Evolutionary conservation across 2,888 invertebrate species (phyloP).

Genomic region (Drosophila paranaensis): DNA sequence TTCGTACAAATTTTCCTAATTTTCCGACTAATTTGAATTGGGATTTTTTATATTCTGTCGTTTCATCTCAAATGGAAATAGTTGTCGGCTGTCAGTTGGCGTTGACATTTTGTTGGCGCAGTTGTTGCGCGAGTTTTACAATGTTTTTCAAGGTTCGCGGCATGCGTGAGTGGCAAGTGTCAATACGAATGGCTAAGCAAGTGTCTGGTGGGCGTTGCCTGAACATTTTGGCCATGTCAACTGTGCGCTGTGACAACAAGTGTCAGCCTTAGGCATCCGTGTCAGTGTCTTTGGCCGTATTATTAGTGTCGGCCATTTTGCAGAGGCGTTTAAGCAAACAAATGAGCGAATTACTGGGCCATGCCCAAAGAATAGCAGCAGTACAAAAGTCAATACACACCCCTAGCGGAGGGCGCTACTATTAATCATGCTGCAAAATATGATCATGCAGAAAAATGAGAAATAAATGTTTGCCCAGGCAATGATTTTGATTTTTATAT

Average conservation of each 20-base stretch:
- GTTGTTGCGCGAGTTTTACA: constrained; percentile 73
- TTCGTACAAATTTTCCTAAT: constrained; percentile 55
- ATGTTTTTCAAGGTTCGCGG: constrained; percentile 71
- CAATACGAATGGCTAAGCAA: constrained; percentile 54
- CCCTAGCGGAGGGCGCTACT: constrained; percentile 55
- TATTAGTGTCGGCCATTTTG: constrained; percentile 50
- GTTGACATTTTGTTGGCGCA: constrained; percentile 72
- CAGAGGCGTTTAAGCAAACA: constrained; percentile 62
- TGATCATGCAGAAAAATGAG: constrained; percentile 65
- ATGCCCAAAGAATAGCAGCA: constrained; percentile 25
- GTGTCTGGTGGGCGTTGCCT: constrained; percentile 65
- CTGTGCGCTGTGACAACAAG: constrained; percentile 71
- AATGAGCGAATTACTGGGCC: constrained; percentile 29
- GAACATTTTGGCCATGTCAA: constrained; percentile 65
- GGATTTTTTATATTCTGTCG: constrained; percentile 18
- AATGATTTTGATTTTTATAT: constrained; percentile 77
- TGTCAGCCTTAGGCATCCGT: constrained; percentile 68
- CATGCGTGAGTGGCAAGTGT: constrained; percentile 68
- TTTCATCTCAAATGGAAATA: constrained; percentile 52
- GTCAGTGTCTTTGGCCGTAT: constrained; percentile 35
- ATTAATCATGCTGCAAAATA: constrained; percentile 76
- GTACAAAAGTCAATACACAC: constrained; percentile 71
- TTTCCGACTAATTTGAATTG: constrained; percentile 72
- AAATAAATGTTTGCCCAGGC: constrained; percentile 72
- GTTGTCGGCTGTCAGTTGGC: constrained; percentile 70